phyloP scores from a whole-genome alignment of 1,140 invertebrate genomes.

The Zaprionus vittiger region DNA sequence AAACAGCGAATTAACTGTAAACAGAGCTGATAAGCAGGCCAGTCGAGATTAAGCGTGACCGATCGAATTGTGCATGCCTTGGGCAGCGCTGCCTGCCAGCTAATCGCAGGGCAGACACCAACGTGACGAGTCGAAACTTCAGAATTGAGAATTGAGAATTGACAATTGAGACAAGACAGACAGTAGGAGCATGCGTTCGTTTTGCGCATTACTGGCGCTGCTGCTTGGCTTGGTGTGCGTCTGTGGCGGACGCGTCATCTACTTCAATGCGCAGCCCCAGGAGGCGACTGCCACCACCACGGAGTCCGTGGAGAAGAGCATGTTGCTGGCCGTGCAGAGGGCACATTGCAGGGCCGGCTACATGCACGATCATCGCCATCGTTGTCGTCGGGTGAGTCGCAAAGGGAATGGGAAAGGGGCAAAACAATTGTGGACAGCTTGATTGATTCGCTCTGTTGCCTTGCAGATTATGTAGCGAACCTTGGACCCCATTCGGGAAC shows the following conservation, averaged over 20 bases:
- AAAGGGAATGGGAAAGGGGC: neutral
- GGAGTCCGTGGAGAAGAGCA: conserved; percentile 46
- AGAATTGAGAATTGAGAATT: neutral
- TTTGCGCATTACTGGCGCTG: neutral
- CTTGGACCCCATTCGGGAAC: conserved; percentile 22
- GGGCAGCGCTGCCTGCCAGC: conserved; percentile 1
- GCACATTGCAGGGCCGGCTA: conserved; percentile 51
- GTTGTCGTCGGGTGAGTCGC: conserved; percentile 66
- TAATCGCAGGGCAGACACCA: conserved; percentile 12
- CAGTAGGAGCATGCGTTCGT: conserved; percentile 3
- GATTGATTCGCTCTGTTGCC: neutral
- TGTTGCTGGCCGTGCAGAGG: conserved; percentile 53
- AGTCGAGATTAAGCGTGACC: conserved; percentile 20
- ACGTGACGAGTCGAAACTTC: neutral
- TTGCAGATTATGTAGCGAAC: conserved; percentile 48
- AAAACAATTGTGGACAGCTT: neutral
- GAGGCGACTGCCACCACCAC: conserved; percentile 8
- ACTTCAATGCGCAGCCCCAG: conserved; percentile 45
- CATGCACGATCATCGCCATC: conserved; percentile 64
- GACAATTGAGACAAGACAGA: neutral
- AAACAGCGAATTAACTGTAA: conserved; percentile 8
- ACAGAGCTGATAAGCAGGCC: conserved; percentile 27
- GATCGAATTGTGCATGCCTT: conserved; percentile 4
- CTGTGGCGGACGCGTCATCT: conserved; percentile 58
- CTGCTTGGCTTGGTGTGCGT: conserved; percentile 7